phyloP scores from a whole-genome alignment of 92 coral and sea anemone genomes.

The Galaxea fascicularis region DNA sequence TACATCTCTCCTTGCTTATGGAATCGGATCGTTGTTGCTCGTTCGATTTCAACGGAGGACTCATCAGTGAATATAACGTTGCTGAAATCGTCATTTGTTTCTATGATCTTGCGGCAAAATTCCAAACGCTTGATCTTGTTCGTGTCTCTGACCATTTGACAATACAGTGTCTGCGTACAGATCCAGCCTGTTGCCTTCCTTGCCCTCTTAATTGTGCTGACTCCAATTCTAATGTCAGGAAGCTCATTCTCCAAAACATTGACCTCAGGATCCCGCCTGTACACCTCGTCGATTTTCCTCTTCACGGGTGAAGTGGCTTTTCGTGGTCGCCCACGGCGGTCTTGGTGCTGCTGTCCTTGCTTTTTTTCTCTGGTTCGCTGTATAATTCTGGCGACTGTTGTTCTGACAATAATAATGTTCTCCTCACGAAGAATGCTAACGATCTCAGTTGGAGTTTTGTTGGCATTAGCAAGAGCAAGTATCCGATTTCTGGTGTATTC shows the following conservation, averaged over 20 bases:
- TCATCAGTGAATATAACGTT: constrained; percentile 19
- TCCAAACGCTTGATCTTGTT: constrained; percentile 17
- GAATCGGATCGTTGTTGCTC: constrained; percentile 18
- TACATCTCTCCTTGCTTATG: constrained; percentile 18
- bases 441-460: constrained; percentile 1
- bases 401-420: too few species aligned
- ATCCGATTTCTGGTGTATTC: too few species aligned
- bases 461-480: too few species aligned
- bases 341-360: too few species aligned
- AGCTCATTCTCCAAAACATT: constrained; percentile 7
- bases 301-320: constrained; percentile 11
- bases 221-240: not conserved
- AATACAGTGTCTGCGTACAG: constrained; percentile 21
- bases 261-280: constrained; percentile 12
- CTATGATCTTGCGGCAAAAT: constrained; percentile 8
- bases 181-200: constrained; percentile 16
- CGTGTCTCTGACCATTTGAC: constrained; percentile 15
- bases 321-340: too few species aligned
- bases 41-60: constrained; percentile 12
- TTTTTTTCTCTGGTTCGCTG: too few species aligned
- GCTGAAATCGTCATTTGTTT: constrained; percentile 10
- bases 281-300: constrained; percentile 13
- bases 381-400: too few species aligned
- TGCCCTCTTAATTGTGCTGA: constrained; percentile 15
- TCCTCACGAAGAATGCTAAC: too few species aligned